phyloP scores from a whole-genome alignment of 2,797 vertebrate genomes.

The Tapera naevia region DNA sequence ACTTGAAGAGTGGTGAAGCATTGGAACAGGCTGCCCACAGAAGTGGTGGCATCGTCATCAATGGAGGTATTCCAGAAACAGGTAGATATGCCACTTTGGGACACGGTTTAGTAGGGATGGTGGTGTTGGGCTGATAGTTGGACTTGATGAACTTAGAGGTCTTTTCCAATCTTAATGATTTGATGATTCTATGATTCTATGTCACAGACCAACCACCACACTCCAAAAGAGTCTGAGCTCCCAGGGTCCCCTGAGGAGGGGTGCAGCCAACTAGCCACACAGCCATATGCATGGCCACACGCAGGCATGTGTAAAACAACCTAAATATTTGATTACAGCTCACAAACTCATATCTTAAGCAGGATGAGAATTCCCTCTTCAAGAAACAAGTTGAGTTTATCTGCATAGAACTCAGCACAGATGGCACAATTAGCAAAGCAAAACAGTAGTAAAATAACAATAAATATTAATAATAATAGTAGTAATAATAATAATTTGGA shows the following conservation, averaged over 20 bases:
- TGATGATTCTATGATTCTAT: too few species aligned
- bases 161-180: too few species aligned
- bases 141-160: too few species aligned
- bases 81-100: too few species aligned
- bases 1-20: too few species aligned
- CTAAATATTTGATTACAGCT: neutral
- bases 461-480: rapidly evolving
- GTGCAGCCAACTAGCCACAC: neutral
- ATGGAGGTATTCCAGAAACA: too few species aligned
- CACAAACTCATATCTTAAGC: neutral
- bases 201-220: neutral
- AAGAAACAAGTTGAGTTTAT: neutral
- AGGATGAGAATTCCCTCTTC: neutral
- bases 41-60: too few species aligned
- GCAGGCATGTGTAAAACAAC: neutral
- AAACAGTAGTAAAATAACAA: neutral
- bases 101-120: too few species aligned
- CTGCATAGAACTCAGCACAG: neutral
- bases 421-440: neutral
- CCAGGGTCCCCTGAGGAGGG: neutral
- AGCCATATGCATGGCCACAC: rapidly evolving
- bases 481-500: neutral
- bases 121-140: too few species aligned
- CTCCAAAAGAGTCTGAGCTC: neutral
- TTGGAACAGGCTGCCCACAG: too few species aligned